These are phyloP conservation scores for Parnassius glacialis DNA, from an alignment of 2,888 invertebrate species.

Conservation along the genomic window DNA sequence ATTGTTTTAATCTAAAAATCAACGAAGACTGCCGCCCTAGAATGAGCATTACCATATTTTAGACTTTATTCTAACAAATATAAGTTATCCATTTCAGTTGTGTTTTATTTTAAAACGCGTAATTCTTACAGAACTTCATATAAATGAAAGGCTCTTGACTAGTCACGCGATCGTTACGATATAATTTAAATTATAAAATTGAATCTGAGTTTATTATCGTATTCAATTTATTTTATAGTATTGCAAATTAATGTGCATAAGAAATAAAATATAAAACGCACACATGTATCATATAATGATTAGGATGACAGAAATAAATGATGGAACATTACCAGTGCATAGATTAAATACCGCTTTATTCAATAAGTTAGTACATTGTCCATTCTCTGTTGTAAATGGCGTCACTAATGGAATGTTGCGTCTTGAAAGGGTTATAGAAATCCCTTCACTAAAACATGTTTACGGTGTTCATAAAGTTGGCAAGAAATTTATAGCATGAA, in stretches of 20 bases:
- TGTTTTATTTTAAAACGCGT: conserved; percentile 14
- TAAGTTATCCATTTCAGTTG: background rate
- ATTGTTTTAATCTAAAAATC: conserved; percentile 59
- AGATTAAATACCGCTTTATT: conserved; percentile 6
- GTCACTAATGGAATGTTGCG: conserved; percentile 8
- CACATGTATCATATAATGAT: background rate
- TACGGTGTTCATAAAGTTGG: conserved; percentile 8
- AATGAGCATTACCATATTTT: conserved; percentile 17
- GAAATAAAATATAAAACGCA: background rate
- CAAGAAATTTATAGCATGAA: conserved; percentile 13
- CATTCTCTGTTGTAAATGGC: conserved; percentile 4
- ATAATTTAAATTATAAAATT: conserved; percentile 22
- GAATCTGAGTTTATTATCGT: conserved; percentile 11
- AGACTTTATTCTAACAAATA: conserved; percentile 5
- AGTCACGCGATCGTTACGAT: conserved; percentile 17
- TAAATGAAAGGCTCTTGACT: conserved; percentile 11
- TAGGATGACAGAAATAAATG: conserved; percentile 1
- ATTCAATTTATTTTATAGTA: conserved; percentile 1
- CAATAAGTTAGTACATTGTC: conserved; percentile 6
- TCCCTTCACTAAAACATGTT: conserved; percentile 12
- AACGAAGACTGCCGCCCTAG: conserved; percentile 30
- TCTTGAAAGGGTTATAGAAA: conserved; percentile 14
- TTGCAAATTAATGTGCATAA: background rate
- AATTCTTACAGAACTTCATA: conserved; percentile 5
- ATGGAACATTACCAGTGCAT: background rate